Evolutionary conservation across 2,888 invertebrate genomes (phyloP).

Genomic region (Limnephilus auricula): DNA sequence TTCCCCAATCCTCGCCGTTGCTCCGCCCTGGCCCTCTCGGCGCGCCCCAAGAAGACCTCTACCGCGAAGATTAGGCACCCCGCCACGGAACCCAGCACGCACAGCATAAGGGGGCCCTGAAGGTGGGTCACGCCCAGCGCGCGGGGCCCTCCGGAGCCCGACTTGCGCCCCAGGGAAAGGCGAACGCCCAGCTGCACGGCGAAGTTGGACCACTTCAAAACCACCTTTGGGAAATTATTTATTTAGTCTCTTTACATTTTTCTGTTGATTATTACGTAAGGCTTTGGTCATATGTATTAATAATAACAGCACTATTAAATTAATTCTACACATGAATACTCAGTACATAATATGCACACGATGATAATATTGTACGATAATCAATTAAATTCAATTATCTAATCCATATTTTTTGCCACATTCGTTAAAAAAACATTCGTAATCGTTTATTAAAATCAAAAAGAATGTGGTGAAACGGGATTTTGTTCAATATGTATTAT

Average conservation of each 20-base stretch:
- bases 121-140: conserved; percentile 51
- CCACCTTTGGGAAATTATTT: conserved; percentile 71
- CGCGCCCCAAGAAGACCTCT: conserved; percentile 52
- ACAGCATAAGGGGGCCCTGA: conserved; percentile 57
- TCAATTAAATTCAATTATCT: too few species aligned
- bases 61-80: conserved; percentile 62
- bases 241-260: not conserved
- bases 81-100: conserved; percentile 59
- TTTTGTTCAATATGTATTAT: too few species aligned
- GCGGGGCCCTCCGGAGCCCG: conserved; percentile 68
- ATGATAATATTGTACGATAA: too few species aligned
- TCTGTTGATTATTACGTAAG: not conserved
- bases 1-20: not conserved
- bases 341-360: too few species aligned
- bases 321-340: too few species aligned
- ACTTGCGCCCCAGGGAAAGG: conserved; percentile 71
- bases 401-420: too few species aligned
- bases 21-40: not conserved
- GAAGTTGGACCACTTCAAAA: conserved; percentile 75
- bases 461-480: too few species aligned
- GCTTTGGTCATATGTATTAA: not conserved
- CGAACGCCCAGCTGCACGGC: conserved; percentile 77
- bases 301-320: not conserved
- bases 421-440: too few species aligned
- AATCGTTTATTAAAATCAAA: too few species aligned